Evolutionary conservation across 92 coral and sea anemone species (phyloP), one percentile per base, ranked within the genome.

Genomic region (Zoanthus gigantus): DNA sequence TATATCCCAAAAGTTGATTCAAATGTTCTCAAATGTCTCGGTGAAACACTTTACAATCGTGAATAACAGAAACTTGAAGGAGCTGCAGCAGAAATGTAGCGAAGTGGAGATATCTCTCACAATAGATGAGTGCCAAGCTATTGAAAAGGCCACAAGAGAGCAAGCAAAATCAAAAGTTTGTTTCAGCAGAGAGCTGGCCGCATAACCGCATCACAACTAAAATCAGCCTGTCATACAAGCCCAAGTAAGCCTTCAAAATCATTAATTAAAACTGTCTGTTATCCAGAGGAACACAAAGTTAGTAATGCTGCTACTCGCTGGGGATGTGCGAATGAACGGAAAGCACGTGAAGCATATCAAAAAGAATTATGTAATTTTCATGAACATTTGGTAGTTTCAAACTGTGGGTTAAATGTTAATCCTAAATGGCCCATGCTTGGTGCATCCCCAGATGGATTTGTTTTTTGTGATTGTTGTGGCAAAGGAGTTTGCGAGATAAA

Each of bases 381-480:
- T 56, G 91, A 92, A 44, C 45, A 74, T 17, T 77, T 92, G 15
- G 83, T 44, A 53, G 77, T 90, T 76, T 80, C 88, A 77, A 93
- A 90, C 73, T 82, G 91, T 83, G 93, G 95, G 42, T 88, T 92
- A 47, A 56, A 90, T 79, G 74, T 92, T 16, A 88, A 90, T 74
- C 80, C 79, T 6, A 71, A 78, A 71, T 92, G 95, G 94, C 92
- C 92, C 88, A 88, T 48, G 94, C 85, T 89, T 23, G 23, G 23
- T 23, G 23, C 23, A 23, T 23, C 23, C 23, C 23, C 23, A 23
- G 23, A 23, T 23, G 23, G 92, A 92, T 44, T 89, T 81, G 92
- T 92, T 56, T 15, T 57, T 66, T 92, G 92, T 78, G 72, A 86
- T 31, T 92, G 92, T 74, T 89, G 92, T 76, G 92, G 94, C 46